Evolutionary conservation across 2,113 vertebrate genomes (phyloP).

Genomic region (Psephotus haematonotus): DNA sequence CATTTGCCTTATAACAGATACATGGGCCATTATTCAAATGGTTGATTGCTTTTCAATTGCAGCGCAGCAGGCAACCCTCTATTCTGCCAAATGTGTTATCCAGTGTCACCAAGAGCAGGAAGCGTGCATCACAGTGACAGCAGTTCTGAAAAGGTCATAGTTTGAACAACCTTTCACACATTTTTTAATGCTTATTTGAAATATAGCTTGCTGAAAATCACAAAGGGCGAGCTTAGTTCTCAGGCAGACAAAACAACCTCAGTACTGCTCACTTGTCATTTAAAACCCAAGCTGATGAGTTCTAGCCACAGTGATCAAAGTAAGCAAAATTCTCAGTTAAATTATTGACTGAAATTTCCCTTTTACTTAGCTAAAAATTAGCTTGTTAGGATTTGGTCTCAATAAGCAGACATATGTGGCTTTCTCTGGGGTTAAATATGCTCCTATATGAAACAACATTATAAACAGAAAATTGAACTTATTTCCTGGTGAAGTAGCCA

Average conservation of each 20-base stretch:
- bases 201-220: not conserved
- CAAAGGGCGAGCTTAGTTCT: not conserved
- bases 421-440: not conserved
- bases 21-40: not conserved
- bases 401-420: not conserved
- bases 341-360: not conserved
- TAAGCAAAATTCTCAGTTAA: not conserved
- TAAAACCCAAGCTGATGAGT: not conserved
- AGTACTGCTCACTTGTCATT: not conserved
- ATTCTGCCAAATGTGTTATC: not conserved
- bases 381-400: not conserved
- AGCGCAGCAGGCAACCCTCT: not conserved
- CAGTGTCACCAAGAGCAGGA: not conserved
- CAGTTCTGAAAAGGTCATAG: slow-evolving; percentile 36
- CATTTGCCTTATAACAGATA: not conserved
- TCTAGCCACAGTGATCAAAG: not conserved
- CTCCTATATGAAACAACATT: not conserved
- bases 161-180: not conserved
- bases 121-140: not conserved
- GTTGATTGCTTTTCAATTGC: slow-evolving; percentile 20
- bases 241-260: not conserved
- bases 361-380: not conserved
- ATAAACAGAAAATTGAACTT: not conserved
- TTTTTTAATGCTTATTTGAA: not conserved
- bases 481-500: not conserved